Evolutionary conservation across 2,888 invertebrate species (phyloP).

Genomic region (Hirtodrosophila histrioides): DNA sequence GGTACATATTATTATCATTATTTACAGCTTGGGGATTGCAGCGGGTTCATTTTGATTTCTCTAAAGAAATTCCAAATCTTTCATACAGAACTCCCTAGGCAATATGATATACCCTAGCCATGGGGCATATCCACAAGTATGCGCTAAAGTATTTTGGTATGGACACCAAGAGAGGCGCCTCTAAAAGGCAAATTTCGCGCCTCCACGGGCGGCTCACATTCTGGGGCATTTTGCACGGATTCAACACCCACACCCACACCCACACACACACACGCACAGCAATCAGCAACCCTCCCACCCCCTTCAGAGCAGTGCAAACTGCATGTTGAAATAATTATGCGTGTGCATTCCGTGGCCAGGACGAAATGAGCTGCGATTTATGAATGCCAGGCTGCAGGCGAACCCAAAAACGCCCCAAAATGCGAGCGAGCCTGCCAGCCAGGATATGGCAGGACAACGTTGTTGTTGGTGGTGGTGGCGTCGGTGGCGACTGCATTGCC

Average conservation of each 20-base stretch:
- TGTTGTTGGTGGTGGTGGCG: slow-evolving; percentile 1
- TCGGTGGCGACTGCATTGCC: slow-evolving; percentile 30
- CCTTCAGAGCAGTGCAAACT: slow-evolving; percentile 47
- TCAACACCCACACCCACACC: background rate
- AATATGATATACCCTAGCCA: too few species aligned
- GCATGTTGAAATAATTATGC: slow-evolving; percentile 79
- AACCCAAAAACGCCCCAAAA: slow-evolving; percentile 7
- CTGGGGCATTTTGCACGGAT: slow-evolving; percentile 30
- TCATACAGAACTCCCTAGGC: too few species aligned
- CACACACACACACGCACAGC: background rate
- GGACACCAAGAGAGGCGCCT: too few species aligned
- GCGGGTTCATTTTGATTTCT: too few species aligned
- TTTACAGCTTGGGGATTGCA: too few species aligned
- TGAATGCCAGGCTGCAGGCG: slow-evolving; percentile 64
- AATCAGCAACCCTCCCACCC: slow-evolving; percentile 1
- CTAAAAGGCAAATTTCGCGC: too few species aligned
- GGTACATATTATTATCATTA: too few species aligned
- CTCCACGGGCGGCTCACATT: slow-evolving; percentile 6
- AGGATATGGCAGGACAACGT: too few species aligned
- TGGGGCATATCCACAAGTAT: too few species aligned
- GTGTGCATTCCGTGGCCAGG: slow-evolving; percentile 80
- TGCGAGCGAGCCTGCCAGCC: too few species aligned
- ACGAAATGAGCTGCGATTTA: slow-evolving; percentile 78
- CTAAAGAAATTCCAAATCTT: too few species aligned
- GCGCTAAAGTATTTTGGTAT: too few species aligned